phyloP scores from a whole-genome alignment of 2,888 invertebrate species.

The Scotopteryx bipunctaria region DNA sequence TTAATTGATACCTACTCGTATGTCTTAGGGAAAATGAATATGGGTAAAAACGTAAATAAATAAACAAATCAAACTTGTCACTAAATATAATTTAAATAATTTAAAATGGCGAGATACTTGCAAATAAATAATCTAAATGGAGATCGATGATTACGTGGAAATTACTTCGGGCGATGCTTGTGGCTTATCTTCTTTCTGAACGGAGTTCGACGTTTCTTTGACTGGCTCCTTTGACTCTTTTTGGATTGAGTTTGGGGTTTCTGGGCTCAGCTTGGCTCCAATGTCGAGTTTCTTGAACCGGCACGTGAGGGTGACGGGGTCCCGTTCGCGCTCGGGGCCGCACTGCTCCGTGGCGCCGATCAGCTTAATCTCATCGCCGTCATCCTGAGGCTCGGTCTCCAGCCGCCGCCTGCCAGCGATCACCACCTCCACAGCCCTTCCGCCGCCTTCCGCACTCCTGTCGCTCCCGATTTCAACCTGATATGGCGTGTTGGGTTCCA shows the following conservation, averaged over 20 bases:
- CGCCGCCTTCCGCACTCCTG: slow-evolving; percentile 52
- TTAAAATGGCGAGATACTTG: slow-evolving; percentile 41
- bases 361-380: slow-evolving; percentile 78
- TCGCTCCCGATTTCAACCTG: slow-evolving; percentile 84
- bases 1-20: too few species aligned
- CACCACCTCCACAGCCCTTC: slow-evolving; percentile 64
- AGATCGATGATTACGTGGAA: slow-evolving; percentile 56
- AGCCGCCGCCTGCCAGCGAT: slow-evolving; percentile 62
- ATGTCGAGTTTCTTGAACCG: slow-evolving; percentile 37
- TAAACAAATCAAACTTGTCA: not conserved
- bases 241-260: slow-evolving; percentile 14
- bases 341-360: slow-evolving; percentile 89
- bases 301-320: slow-evolving; percentile 86
- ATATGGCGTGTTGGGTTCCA: slow-evolving; percentile 87
- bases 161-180: slow-evolving; percentile 56
- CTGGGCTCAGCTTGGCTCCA: slow-evolving; percentile 5
- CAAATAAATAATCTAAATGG: slow-evolving; percentile 42
- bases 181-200: slow-evolving; percentile 18
- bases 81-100: slow-evolving; percentile 22
- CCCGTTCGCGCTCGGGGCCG: slow-evolving; percentile 87
- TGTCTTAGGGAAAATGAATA: not conserved
- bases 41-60: slow-evolving; percentile 1
- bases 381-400: slow-evolving; percentile 50
- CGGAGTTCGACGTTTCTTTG: slow-evolving; percentile 7
- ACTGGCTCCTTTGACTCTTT: slow-evolving; percentile 16